Conservation (phyloP, 2,888 invertebrate species). For the Drosophila kokeensis region DNA sequence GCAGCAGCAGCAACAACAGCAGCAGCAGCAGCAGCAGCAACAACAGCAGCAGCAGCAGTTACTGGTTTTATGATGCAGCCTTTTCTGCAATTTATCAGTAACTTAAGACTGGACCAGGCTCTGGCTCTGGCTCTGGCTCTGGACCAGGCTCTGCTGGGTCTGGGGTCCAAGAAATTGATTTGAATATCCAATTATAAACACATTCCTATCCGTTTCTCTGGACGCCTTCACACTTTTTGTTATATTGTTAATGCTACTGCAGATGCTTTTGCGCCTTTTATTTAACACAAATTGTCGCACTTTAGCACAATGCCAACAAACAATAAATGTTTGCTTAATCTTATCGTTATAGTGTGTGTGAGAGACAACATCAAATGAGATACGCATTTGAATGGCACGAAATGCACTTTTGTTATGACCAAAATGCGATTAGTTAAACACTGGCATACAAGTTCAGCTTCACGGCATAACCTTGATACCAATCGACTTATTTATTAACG, state of each 20-base stretch:
- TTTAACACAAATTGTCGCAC: constrained; percentile 72
- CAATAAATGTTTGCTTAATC: constrained; percentile 3
- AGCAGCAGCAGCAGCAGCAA: constrained; percentile 1
- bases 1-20: constrained; percentile 23
- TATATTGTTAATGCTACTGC: constrained; percentile 13
- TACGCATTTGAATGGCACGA: constrained; percentile 50
- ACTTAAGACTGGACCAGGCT: constrained; percentile 11
- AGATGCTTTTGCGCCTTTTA: constrained; percentile 39
- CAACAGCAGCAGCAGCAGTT: constrained; percentile 15
- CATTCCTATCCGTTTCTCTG: constrained; percentile 51
- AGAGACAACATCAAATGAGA: constrained; percentile 5
- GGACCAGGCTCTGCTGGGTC: no score
- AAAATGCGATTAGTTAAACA: constrained; percentile 16
- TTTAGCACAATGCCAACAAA: constrained; percentile 42
- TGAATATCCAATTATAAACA: constrained; percentile 82
- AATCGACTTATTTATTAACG: constrained; percentile 24
- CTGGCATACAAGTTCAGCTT: background rate
- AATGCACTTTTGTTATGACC: constrained; percentile 36
- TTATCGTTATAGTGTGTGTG: constrained; percentile 12
- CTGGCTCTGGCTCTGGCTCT: background rate
- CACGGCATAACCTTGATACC: background rate
- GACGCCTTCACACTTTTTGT: constrained; percentile 15
- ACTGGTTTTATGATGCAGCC: constrained; percentile 34
- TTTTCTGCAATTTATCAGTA: constrained; percentile 66
- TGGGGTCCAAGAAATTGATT: constrained; percentile 66